Evolutionary conservation across 2,888 invertebrate species (phyloP), one percentile per base, ranked within the genome.

Genomic region (Nowickia ferox): DNA sequence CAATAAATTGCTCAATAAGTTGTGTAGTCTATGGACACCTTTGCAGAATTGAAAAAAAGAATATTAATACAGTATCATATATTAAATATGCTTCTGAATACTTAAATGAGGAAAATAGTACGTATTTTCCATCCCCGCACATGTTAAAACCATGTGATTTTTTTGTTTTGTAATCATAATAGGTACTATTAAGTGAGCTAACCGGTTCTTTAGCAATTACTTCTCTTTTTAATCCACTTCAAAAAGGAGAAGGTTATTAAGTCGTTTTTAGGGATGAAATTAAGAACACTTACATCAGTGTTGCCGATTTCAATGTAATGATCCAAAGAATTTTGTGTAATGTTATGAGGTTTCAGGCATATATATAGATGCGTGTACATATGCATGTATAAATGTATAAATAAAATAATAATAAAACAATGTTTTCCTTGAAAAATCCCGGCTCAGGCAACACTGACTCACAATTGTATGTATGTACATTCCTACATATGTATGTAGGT

Each of bases 201-300:
- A 86, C 79, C 76, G 83, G 86, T 82, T 86, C 75, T 82, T 79
- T 22, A 53, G 48, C 76, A 86, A 72, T 79, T 79, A 75, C 46
- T 59, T 77, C 42, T 69, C 55, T 63, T 57, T 71, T 4, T 30
- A 30, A 30, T 0, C 30, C 3, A 30, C 30, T 30, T 30, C 30
- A 30, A 30, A 30, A 30, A 30, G 30, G 30, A 6, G 30, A 0
- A 6, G 6, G 30, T 30, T 30, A 30, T 30, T 30, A 30, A 30
- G 5, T 30, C 30, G 30, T 30, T 30, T 30, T 66, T 77, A 11
- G 61, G 2, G 15, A 59, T 59, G n/a, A 53, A 30, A 46, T 46
- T 30, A 15, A 44, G 40, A 63, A 57, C 15, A 42, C 8, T 22
- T 30, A 22, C 30, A 46, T 19, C 53, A 30, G 30, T 30, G 30